Evolutionary conservation across 2,888 invertebrate species (phyloP).

Genomic region (Acrobasis repandana): DNA sequence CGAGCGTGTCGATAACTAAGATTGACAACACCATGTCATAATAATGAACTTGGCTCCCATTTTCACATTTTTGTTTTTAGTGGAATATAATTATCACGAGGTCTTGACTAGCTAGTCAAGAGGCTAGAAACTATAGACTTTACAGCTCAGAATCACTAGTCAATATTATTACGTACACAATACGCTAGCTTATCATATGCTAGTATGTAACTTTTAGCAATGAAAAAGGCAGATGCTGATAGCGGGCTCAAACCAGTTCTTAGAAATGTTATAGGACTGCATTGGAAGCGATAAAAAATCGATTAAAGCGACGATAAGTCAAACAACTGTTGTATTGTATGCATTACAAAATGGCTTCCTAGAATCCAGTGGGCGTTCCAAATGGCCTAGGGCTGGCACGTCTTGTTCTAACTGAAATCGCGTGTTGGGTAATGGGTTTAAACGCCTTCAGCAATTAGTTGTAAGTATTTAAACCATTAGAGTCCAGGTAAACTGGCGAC

Average conservation of each 20-base stretch:
- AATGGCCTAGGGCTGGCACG: constrained; percentile 15
- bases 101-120: no score
- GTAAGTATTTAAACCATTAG: background rate
- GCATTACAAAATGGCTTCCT: constrained; percentile 27
- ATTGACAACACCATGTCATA: no score
- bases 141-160: no score
- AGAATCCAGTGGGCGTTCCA: constrained; percentile 26
- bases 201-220: no score
- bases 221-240: background rate
- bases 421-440: constrained; percentile 4
- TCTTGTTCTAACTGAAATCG: constrained; percentile 14
- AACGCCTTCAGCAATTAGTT: background rate
- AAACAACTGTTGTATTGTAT: constrained; percentile 25
- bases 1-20: no score
- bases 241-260: constrained; percentile 4
- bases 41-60: no score
- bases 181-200: no score
- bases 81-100: no score
- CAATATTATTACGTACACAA: no score
- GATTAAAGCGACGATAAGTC: constrained; percentile 25
- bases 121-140: no score
- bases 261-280: constrained; percentile 17
- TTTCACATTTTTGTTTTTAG: no score
- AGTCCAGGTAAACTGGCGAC: no score
- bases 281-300: constrained; percentile 26